phyloP scores from a whole-genome alignment of 2,888 invertebrate species.

The Cordylochernes scorpioides region DNA sequence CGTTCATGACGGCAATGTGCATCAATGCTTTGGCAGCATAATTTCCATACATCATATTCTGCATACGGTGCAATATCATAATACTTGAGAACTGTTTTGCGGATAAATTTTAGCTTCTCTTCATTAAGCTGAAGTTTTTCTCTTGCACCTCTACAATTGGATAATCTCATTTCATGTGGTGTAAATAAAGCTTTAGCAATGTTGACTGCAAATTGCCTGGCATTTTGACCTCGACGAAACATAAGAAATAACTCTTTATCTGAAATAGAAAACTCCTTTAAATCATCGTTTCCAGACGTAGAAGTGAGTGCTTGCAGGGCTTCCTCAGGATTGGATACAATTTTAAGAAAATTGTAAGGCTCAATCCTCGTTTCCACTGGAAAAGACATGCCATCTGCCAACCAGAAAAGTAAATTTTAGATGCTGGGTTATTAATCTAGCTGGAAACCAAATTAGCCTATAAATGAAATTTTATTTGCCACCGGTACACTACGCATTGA shows the following conservation, averaged over 20 bases:
- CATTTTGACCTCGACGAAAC: constrained; percentile 8
- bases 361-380: too few relatives aligned
- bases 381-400: too few relatives aligned
- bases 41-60: constrained; percentile 9
- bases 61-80: constrained; percentile 5
- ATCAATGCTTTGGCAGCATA: constrained; percentile 12
- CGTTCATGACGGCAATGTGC: constrained; percentile 11
- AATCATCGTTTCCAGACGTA: too few relatives aligned
- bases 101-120: constrained; percentile 6
- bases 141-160: constrained; percentile 11
- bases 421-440: too few relatives aligned
- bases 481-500: too few relatives aligned
- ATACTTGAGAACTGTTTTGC: constrained; percentile 4
- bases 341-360: too few relatives aligned
- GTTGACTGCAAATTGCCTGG: constrained; percentile 11
- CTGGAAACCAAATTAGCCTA: too few relatives aligned
- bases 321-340: too few relatives aligned
- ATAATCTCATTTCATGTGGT: constrained; percentile 9
- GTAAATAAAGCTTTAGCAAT: constrained; percentile 8
- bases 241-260: constrained; percentile 6
- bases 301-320: too few relatives aligned
- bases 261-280: too few relatives aligned
- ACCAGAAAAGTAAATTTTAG: too few relatives aligned
- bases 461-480: too few relatives aligned
- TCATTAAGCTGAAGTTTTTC: constrained; percentile 9